Evolutionary conservation across 2,113 vertebrate genomes (phyloP), one percentile per base, ranked within the genome.

Genomic region (Verasper variegatus): DNA sequence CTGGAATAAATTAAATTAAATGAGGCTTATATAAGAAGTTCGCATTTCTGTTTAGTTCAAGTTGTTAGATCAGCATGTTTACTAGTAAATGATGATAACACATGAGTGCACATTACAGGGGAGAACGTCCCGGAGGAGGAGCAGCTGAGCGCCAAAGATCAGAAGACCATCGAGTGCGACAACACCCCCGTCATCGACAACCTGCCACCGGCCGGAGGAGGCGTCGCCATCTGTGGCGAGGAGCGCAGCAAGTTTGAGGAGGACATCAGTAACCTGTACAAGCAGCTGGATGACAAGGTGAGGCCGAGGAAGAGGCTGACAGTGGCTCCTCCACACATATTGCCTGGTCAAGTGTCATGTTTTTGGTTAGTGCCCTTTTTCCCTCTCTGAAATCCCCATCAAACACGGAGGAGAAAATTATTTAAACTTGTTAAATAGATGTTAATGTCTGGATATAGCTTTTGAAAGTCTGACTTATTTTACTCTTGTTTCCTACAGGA

Each of bases 271-370:
- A 94, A 95, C 59, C 93, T 98, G 56, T 98, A 98, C 94, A 94
- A 95, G 24, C 97, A 97, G 80, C 92, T 98, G 90, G 97, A 98
- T 21, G 96, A 98, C 64, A 98, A 98, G 96, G 97, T 97, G 81
- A 59, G 87, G 5, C 31, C 0, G 51, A 18, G 14, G 56, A 18
- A 58, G 26, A 58, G 56, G 55, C 55, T 0, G 55, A 1, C 6
- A n/a, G 55, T 26, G 6, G 21, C 18, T 31, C 49, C 18, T 67
- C 51, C 18, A 14, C 47, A 7, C 5, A 7, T 1, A 31, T 7
- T 1, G 1, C 31, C 31, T 31, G 31, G 31, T 31, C 27, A 31
- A 31, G 27, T 31, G 31, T 31, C 6, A 7, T 24, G 24, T 24
- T 24, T 24, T 24, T 24, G 24, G 24, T 24, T 2, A 24, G 24